Conservation (phyloP, 2,888 invertebrate genomes). For the Atherix ibis region DNA sequence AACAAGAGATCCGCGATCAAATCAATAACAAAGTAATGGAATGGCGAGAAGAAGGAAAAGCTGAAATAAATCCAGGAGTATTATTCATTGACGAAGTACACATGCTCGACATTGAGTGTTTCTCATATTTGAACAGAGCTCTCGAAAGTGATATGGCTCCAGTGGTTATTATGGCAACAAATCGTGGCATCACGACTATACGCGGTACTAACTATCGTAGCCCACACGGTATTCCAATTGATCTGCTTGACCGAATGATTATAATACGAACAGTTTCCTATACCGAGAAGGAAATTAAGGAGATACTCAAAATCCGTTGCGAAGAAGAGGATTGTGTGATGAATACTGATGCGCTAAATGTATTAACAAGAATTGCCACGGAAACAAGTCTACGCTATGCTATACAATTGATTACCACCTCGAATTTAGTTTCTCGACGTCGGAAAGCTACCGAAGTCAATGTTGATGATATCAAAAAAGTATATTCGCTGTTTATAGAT, state of each 20-base stretch:
- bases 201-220: slow-evolving; percentile 86
- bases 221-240: slow-evolving; percentile 95
- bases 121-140: slow-evolving; percentile 94
- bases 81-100: slow-evolving; percentile 95
- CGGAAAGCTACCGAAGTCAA: slow-evolving; percentile 70
- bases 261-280: slow-evolving; percentile 87
- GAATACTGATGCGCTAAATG: slow-evolving; percentile 75
- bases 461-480: slow-evolving; percentile 87
- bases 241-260: slow-evolving; percentile 87
- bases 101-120: slow-evolving; percentile 98
- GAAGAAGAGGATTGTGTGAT: slow-evolving; percentile 98
- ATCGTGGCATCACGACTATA: slow-evolving; percentile 86
- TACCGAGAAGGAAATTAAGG: slow-evolving; percentile 70
- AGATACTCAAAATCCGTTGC: slow-evolving; percentile 86
- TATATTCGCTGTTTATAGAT: slow-evolving; percentile 88
- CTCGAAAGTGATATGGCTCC: slow-evolving; percentile 96
- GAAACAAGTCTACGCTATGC: slow-evolving; percentile 92
- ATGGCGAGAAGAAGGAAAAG: slow-evolving; percentile 99
- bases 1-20: slow-evolving; percentile 92
- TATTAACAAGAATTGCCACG: slow-evolving; percentile 81
- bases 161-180: slow-evolving; percentile 97
- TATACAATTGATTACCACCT: slow-evolving; percentile 92
- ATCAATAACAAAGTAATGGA: slow-evolving; percentile 95
- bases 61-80: slow-evolving; percentile 96
- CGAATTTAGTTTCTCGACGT: slow-evolving; percentile 81